These are phyloP conservation scores for Epinephelus malabaricus DNA, from an alignment of 2,797 vertebrate species.

Conservation along the genomic window DNA sequence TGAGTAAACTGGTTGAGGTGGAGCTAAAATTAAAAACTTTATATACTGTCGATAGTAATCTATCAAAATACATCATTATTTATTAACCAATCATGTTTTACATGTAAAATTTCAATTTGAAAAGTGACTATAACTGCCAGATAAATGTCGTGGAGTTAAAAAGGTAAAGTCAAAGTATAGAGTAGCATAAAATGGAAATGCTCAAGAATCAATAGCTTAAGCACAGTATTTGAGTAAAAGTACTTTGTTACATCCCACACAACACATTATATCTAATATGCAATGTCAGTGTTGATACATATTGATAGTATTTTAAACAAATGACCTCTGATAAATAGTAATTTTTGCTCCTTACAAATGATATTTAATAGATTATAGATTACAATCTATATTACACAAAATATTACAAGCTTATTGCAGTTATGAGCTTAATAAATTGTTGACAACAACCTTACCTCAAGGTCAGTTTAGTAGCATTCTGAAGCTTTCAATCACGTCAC, in stretches of 20 bases:
- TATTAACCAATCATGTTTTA: neutral
- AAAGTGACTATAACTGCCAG: neutral
- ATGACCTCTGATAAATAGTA: neutral
- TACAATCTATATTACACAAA: too few species aligned
- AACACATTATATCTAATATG: neutral
- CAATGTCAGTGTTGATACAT: neutral
- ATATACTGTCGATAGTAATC: neutral
- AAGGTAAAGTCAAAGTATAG: neutral
- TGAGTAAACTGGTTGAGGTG: neutral
- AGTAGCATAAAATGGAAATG: neutral
- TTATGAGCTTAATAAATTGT: slow-evolving; percentile 1
- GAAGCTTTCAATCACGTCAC: neutral
- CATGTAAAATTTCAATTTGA: neutral
- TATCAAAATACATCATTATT: neutral
- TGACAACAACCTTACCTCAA: neutral
- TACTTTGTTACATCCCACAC: neutral
- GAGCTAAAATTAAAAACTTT: neutral
- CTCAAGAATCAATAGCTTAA: neutral
- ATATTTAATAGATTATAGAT: too few species aligned
- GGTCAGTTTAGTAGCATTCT: neutral
- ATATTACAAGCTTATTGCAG: neutral
- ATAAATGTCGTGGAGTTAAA: neutral
- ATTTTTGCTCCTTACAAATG: neutral
- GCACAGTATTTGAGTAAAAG: too few species aligned
- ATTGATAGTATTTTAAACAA: too few species aligned